Conservation (phyloP, 2,888 invertebrate species). For the Ornithoptera alexandrae region DNA sequence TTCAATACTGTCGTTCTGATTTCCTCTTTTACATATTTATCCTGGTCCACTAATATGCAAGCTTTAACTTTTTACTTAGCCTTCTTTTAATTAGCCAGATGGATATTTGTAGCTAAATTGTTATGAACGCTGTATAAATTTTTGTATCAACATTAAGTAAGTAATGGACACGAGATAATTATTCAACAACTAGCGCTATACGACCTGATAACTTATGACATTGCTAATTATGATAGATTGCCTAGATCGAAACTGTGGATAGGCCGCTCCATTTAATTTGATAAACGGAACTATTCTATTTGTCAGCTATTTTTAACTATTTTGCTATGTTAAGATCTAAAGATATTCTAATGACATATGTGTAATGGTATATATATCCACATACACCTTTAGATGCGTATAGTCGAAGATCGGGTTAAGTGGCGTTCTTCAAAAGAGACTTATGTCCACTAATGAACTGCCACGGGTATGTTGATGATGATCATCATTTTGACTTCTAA, state of each 20-base stretch:
- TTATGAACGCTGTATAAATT: background rate
- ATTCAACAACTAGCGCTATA: slow-evolving; percentile 4
- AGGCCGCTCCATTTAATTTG: slow-evolving; percentile 8
- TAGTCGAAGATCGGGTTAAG: too few relatives aligned
- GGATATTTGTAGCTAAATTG: background rate
- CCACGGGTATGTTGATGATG: too few relatives aligned
- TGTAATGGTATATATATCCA: too few relatives aligned
- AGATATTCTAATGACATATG: background rate
- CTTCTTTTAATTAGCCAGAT: background rate
- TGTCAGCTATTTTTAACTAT: background rate
- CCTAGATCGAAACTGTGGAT: background rate
- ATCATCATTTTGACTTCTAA: background rate
- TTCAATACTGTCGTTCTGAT: too few relatives aligned
- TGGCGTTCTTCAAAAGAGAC: too few relatives aligned
- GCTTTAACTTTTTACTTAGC: too few relatives aligned
- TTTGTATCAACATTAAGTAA: background rate
- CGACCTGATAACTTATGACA: slow-evolving; percentile 11
- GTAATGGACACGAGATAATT: background rate
- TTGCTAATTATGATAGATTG: slow-evolving; percentile 7
- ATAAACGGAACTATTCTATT: slow-evolving; percentile 7
- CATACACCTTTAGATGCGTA: too few relatives aligned
- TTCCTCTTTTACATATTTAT: too few relatives aligned
- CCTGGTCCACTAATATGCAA: too few relatives aligned
- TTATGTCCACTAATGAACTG: too few relatives aligned
- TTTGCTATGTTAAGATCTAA: background rate